Evolutionary conservation across 1,140 invertebrate species (phyloP), one percentile per base, ranked within the genome.

Genomic region (Trichomalopsis sarcophagae): DNA sequence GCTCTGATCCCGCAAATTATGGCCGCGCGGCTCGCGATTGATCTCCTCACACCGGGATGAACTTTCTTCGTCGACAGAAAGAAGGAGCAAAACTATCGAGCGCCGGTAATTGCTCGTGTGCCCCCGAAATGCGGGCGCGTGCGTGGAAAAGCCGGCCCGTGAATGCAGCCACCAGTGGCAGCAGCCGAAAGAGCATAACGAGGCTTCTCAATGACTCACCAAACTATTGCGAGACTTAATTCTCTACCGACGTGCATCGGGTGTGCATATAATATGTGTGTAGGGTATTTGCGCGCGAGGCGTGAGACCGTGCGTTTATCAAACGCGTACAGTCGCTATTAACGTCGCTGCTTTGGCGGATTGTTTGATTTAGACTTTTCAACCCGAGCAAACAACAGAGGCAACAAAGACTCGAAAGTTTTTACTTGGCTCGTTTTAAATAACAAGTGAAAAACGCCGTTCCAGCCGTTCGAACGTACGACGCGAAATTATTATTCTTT

Each of bases 21-120:
- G 13, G 0, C 40, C 50, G n/a, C 14, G 62, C 84, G 81, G 75
- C 5, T 44, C 21, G 17, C 68, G 74, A 86, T 82, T 86, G 84
- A 86, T 86, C 85, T 80, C n/a, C 66, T 82, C 44, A 27, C 74
- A 68, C 62, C 30, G 27, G 4, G 50, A 33, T 80, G 83, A 66
- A 23, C 62, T 71, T 78, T 30, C 50, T 71, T 30, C 10, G 21
- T 40, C 23, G 17, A 74, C 11, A 47, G n/a, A 47, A 76, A 76
- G 44, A 23, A 36, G 27, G 74, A 40, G 9, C 10, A 30, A 81
- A 81, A 81, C 62, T 71, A 66, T 69, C 69, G 44, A 27, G 68
- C 79, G 40, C 1, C 68, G 79, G 40, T 81, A 81, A 81, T 81
- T 81, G 68, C 79, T 81, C 76, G 14, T 47, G 3, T 27, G 21